Percentiles rank a stretch among this genome's conserved stretches.
Conservation (phyloP, 2,888 invertebrate genomes). For the Pristionchus japonicus region DNA sequence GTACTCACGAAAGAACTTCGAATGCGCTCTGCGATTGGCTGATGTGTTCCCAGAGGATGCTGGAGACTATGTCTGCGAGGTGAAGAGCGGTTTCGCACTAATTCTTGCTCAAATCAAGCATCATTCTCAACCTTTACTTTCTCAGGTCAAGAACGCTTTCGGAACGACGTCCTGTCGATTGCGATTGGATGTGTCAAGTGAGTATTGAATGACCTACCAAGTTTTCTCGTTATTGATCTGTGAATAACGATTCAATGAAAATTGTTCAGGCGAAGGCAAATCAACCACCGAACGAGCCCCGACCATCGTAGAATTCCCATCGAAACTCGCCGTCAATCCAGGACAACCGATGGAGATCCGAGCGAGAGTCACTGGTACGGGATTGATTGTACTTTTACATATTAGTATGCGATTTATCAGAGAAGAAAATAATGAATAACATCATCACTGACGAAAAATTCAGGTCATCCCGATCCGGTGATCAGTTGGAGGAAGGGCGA, state of each 20-base stretch:
- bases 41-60: conserved; percentile 75
- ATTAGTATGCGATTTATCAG: conserved; percentile 51
- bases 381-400: background rate
- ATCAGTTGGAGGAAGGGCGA: conserved; percentile 62
- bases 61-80: conserved; percentile 80
- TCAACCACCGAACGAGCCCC: conserved; percentile 62
- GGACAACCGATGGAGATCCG: conserved; percentile 52
- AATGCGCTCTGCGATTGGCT: conserved; percentile 61
- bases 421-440: too few relatives aligned
- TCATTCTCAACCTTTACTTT: conserved; percentile 36
- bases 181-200: conserved; percentile 62
- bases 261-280: conserved; percentile 54
- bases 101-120: background rate
- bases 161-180: conserved; percentile 60
- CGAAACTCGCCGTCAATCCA: conserved; percentile 54
- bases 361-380: conserved; percentile 50
- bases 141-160: conserved; percentile 58
- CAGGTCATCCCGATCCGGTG: conserved; percentile 69
- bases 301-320: conserved; percentile 57
- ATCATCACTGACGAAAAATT: background rate
- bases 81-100: background rate
- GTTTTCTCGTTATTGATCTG: too few relatives aligned
- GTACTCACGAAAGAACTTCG: conserved; percentile 46
- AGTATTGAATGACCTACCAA: too few relatives aligned
- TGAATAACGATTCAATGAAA: background rate